Evolutionary conservation across 2,797 vertebrate genomes (phyloP), one percentile per base, ranked within the genome.

Genomic region (Betta splendens): DNA sequence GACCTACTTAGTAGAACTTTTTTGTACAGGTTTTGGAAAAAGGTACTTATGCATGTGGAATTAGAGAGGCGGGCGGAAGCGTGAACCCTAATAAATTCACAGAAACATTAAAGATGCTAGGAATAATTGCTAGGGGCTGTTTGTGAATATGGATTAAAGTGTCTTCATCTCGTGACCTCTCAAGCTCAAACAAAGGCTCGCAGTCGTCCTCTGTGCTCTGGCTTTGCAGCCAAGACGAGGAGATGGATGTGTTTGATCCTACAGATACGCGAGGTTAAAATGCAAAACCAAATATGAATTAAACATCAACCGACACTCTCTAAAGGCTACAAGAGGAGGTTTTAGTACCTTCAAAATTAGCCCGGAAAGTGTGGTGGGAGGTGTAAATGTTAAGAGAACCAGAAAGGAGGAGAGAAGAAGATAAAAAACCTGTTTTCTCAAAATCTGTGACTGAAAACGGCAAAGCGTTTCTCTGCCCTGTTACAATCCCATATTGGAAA

Each of bases 1-100:
- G 91, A 92, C 91, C 91, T 92, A 92, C 89, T 91, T 91, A 87
- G 77, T 78, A 33, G 2, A 87, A 90, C 81, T 87, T 89, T 86
- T 79, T 79, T 77, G 46, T 69, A 65, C 60, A 68, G 76, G 72
- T 82, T 83, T 72, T 20, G 46, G 42, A 70, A 86, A n/a, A 78
- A 67, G 65, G 62, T 67, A 72, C 36, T 69, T 32, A 28, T 56
- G 43, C 38, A 32, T 49, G 40, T 55, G 53, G 50, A 67, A 71
- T 47, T 53, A 15, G 37, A 63, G 52, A 72, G 42, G 48, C 7
- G 48, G 52, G 69, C 43, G 72, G 70, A 65, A 69, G 70, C 37
- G 65, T 78, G 55, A 69, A 67, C 71, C 65, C 54, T 64, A 62
- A 70, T 74, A 64, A 76, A 85, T 73, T 84, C 59, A 72, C 46